phyloP scores from a whole-genome alignment of 92 coral and sea anemone species.

The Micromussa lordhowensis region DNA sequence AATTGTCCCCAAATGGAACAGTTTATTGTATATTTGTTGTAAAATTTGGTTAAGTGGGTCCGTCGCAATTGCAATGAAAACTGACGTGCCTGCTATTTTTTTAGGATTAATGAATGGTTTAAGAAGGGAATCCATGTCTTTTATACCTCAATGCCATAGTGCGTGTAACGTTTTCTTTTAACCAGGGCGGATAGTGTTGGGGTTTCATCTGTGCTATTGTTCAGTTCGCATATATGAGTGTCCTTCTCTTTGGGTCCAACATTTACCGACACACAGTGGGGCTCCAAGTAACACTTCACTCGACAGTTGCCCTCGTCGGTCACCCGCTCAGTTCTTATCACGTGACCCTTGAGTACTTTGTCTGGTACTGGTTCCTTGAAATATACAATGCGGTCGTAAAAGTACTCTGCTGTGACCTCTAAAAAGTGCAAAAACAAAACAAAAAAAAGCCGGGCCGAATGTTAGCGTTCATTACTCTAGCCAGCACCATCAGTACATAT shows the following conservation, averaged over 20 bases:
- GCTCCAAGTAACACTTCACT: background rate
- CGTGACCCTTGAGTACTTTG: background rate
- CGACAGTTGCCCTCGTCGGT: background rate
- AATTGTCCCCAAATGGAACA: too few species aligned
- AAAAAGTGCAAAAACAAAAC: background rate
- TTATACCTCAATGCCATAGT: background rate
- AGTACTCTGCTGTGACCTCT: background rate
- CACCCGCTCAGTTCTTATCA: background rate
- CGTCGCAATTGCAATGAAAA: too few species aligned
- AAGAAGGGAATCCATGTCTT: too few species aligned
- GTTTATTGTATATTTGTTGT: too few species aligned
- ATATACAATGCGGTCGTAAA: background rate
- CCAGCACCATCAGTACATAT: too few species aligned
- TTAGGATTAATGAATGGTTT: too few species aligned
- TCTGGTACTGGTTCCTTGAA: background rate
- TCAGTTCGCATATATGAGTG: background rate
- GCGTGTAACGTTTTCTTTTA: background rate
- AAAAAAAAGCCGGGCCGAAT: background rate
- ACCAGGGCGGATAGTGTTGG: background rate
- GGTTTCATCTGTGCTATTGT: background rate
- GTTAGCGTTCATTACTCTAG: too few species aligned
- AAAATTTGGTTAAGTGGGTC: too few species aligned
- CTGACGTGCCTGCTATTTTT: too few species aligned
- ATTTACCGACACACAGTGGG: background rate
- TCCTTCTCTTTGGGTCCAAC: background rate